Evolutionary conservation across 2,113 vertebrate species (phyloP).

Genomic region (Cynopterus brachyotis): DNA sequence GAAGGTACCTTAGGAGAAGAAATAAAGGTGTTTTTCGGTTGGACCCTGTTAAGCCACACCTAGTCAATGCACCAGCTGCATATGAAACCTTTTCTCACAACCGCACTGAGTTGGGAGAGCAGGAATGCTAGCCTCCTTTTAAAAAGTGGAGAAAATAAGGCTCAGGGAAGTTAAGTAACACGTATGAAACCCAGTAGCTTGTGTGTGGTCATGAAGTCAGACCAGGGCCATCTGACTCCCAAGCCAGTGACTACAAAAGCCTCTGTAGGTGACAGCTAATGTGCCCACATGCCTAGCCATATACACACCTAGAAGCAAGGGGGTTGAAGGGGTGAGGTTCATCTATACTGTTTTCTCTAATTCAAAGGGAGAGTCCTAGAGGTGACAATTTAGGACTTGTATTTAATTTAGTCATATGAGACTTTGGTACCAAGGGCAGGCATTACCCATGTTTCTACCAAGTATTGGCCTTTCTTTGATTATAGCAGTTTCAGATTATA

Average conservation of each 20-base stretch:
- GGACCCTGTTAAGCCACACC: neutral
- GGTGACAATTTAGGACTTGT: rapidly evolving
- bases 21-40: neutral
- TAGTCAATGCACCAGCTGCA: rapidly evolving
- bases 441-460: no score
- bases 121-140: neutral
- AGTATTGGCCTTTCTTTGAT: neutral
- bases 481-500: no score
- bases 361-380: neutral
- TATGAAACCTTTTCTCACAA: neutral
- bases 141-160: neutral
- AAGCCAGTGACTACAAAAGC: no score
- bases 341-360: neutral
- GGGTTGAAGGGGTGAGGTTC: neutral
- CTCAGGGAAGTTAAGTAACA: neutral
- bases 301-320: neutral
- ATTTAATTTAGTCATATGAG: neutral
- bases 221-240: neutral
- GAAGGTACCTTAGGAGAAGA: neutral
- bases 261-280: neutral
- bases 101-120: neutral
- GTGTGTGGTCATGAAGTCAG: neutral
- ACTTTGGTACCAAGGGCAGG: neutral
- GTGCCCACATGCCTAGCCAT: no score
- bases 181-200: neutral